Evolutionary conservation across 2,888 invertebrate species (phyloP).

Genomic region (Apamea monoglypha): DNA sequence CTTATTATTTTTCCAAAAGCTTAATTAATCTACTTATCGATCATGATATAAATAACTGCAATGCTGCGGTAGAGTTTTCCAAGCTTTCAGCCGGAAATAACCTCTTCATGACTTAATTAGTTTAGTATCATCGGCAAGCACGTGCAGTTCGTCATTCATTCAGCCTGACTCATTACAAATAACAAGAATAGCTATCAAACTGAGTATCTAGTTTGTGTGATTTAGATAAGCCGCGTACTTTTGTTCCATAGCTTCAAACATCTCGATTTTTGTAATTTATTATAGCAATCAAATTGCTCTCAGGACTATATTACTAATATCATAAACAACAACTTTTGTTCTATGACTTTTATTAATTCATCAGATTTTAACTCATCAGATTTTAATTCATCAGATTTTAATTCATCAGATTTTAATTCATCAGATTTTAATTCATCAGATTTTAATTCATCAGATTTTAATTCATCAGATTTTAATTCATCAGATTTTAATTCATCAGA

Average conservation of each 20-base stretch:
- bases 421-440: too few species aligned
- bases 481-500: too few species aligned
- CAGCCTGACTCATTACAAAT: conserved; percentile 47
- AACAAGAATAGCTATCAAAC: conserved; percentile 36
- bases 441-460: too few species aligned
- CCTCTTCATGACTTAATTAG: conserved; percentile 14
- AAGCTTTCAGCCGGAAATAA: conserved; percentile 30
- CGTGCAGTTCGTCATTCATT: conserved; percentile 18
- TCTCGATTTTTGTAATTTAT: neutral
- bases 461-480: too few species aligned
- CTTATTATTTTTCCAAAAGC: neutral
- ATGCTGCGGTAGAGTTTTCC: neutral
- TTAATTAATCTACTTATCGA: neutral
- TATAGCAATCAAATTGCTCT: neutral
- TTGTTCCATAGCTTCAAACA: neutral
- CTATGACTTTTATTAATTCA: too few species aligned
- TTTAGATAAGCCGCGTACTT: conserved; percentile 36
- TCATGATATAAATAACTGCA: neutral
- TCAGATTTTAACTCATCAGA: too few species aligned
- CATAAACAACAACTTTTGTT: too few species aligned
- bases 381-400: too few species aligned
- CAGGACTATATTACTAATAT: too few species aligned
- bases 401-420: too few species aligned
- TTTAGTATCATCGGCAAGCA: conserved; percentile 1
- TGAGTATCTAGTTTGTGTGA: conserved; percentile 59